Evolutionary conservation across 2,797 vertebrate species (phyloP), one percentile per base, ranked within the genome.

Genomic region (Peromyscus nudipes): DNA sequence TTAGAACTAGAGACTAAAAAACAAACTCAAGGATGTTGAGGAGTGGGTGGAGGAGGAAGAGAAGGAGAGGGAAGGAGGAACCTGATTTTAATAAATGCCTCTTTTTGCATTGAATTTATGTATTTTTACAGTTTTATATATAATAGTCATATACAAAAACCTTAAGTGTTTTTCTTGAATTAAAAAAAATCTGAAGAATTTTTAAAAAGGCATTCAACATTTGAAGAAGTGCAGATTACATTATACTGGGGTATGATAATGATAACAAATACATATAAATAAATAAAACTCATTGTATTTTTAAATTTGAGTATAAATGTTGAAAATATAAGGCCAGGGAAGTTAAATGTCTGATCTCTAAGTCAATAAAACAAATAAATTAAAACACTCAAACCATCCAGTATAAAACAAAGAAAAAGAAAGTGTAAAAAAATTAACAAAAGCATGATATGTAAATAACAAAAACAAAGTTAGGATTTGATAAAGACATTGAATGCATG

Each of bases 281-380:
- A 94, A 40, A 95, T 60, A 60, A 82, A 81, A 5, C 17, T 79
- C 69, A 40, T 73, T 91, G 31, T 65, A 77, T 69, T 62, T 55
- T 96, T 65, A 84, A 69, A 92, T 55, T 62, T 3, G 31, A 91
- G 10, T 37, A 14, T 77, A 69, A 94, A 82, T 67, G 34, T 21
- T 89, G 80, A 93, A 94, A 75, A 76, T 34, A 5, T 83, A 92
- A 95, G 9, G 95, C 11, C 29, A 92, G 29, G 87, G 86, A 85
- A 95, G 43, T 21, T 1, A 94, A 95, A 89, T 84, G 17, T 46
- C 6, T 89, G 79, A 87, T 91, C 27, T 76, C 49, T 52, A 96
- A 94, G 69, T 4, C 6, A 76, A 71, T 12, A 46, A 49, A 43
- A 16, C 60, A 95, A 96, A 79, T 37, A 6, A 83, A 96, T 84